Evolutionary conservation across 2,797 vertebrate species (phyloP).

Genomic region (Anguilla anguilla): DNA sequence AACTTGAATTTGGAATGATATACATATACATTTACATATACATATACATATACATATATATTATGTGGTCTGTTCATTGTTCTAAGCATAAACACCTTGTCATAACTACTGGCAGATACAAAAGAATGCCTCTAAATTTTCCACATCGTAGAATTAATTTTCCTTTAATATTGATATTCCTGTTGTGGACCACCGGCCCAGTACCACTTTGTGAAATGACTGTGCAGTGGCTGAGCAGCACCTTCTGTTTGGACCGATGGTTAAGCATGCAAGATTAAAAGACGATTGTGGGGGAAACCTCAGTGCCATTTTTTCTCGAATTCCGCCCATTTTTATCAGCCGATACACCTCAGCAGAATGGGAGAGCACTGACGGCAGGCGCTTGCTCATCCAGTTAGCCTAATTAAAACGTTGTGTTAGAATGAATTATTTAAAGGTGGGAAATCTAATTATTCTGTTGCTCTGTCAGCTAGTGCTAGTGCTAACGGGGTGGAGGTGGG

Average conservation of each 20-base stretch:
- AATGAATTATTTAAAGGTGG: constrained; percentile 55
- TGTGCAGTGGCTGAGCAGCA: no score
- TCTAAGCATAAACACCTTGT: no score
- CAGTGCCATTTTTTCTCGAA: constrained; percentile 45
- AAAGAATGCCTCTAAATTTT: not conserved
- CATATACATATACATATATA: no score
- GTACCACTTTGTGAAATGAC: not conserved
- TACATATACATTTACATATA: not conserved
- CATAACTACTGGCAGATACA: not conserved
- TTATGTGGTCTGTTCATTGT: no score
- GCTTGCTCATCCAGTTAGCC: constrained; percentile 53
- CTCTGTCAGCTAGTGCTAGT: constrained; percentile 30
- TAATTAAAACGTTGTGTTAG: constrained; percentile 60
- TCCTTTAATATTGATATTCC: not conserved
- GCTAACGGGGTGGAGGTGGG: constrained; percentile 26
- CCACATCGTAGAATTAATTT: not conserved
- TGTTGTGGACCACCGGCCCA: not conserved
- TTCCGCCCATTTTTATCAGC: constrained; percentile 50
- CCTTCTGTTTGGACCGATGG: not conserved
- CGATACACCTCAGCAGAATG: constrained; percentile 47
- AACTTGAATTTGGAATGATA: not conserved
- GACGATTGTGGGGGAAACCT: constrained; percentile 45
- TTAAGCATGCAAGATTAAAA: constrained; percentile 51
- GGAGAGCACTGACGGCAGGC: constrained; percentile 41
- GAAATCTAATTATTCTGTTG: constrained; percentile 45